Base-by-base conservation (phyloP, 2,888 invertebrate genomes). In the Philhelius pedissequus region DNA sequence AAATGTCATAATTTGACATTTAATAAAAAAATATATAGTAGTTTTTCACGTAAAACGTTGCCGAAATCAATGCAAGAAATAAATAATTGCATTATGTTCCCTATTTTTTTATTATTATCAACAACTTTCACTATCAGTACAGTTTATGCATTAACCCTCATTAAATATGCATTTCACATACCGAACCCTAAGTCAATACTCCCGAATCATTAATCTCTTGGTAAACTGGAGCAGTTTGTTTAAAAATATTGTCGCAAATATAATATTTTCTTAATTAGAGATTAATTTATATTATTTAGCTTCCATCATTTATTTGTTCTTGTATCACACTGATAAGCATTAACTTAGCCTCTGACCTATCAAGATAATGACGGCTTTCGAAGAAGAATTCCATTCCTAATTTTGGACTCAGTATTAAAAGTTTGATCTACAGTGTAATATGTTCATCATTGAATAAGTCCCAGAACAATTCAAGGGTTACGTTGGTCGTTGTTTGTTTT, bases 301-400 rank as follows among this genome's bases (percentile, higher is more conserved):
- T 35, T 30, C 27, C n/a, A 30, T 11, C 7, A 22, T 22, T 20
- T 25, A 18, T 20, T 30, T 38, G 48, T 38, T 40, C n/a, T 52
- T 62, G 54, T 77, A 77, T 62, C 60, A 40, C 70, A 22, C 32
- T 45, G 83, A 83, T 83, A 83, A 83, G 83, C 62, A 32, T 40
- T 62, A 43, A 68, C 25, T 15, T 54, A 58, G 25, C 77, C 73
- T 69, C 40, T 69, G 58, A 70, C 64, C 74, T 9, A 50, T 22
- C 15, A 27, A 64, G 64, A 64, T 64, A 30, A 64, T 64, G 64
- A 48, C 27, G 15, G n/a, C n/a, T n/a, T 15, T 40, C 2, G 30
- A 30, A 25, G 15, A 73, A 68, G 7, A 54, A 25, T 56, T 70
- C 11, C 25, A 52, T 30, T 35, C 6, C 22, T 64, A n/a, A n/a